phyloP scores from a whole-genome alignment of 2,797 vertebrate genomes.

The Acrocephalus scirpaceus region DNA sequence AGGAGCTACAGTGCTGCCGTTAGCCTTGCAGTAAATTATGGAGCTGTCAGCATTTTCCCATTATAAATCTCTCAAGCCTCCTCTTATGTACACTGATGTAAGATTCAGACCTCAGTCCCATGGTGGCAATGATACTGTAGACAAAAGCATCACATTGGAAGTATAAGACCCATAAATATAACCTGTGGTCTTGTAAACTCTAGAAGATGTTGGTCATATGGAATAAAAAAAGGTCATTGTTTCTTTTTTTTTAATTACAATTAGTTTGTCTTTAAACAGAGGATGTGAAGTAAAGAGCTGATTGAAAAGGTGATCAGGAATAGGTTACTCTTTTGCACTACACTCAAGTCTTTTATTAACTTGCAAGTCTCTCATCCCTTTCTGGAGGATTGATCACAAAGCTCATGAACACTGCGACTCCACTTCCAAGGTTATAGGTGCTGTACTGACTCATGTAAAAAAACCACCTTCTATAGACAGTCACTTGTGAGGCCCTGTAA shows the following conservation, averaged over 20 bases:
- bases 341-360: neutral
- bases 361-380: neutral
- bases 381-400: neutral
- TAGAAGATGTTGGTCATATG: neutral
- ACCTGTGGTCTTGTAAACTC: neutral
- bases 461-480: neutral
- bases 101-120: neutral
- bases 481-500: neutral
- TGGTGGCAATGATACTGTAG: neutral
- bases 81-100: neutral
- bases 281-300: neutral
- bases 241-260: neutral
- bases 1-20: neutral
- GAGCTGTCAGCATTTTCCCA: constrained; percentile 53
- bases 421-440: neutral
- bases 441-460: neutral
- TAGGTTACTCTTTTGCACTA: neutral
- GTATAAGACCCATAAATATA: neutral
- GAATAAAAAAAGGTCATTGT: neutral
- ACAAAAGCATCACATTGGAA: neutral
- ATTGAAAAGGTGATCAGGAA: neutral
- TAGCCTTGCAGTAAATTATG: constrained; percentile 33
- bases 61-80: constrained; percentile 40
- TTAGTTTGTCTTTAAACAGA: neutral
- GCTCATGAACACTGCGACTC: accelerated